Conservation (phyloP, 2,888 invertebrate species). For the Eubasilissa splendida region DNA sequence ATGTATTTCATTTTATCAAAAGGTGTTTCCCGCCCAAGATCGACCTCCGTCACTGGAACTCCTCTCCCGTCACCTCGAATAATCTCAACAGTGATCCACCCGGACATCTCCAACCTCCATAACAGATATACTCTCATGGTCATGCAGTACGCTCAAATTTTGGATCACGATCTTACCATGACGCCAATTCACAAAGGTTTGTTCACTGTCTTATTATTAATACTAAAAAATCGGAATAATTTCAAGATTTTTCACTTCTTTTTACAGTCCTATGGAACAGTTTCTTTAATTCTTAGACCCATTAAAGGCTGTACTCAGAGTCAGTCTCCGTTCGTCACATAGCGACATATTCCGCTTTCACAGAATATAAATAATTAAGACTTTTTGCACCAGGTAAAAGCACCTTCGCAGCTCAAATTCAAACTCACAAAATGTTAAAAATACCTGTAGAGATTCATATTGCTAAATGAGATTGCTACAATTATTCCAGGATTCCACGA, state of each 20-base stretch:
- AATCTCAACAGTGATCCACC: slow-evolving; percentile 91
- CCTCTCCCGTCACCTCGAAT: slow-evolving; percentile 89
- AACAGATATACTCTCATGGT: slow-evolving; percentile 91
- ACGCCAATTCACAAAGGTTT: slow-evolving; percentile 91
- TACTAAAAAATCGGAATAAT: too few relatives aligned
- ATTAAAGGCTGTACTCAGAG: too few relatives aligned
- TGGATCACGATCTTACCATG: slow-evolving; percentile 96
- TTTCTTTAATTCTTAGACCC: too few relatives aligned
- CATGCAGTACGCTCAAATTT: slow-evolving; percentile 96
- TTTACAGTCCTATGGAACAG: too few relatives aligned
- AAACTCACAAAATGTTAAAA: too few relatives aligned
- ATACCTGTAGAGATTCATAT: too few relatives aligned
- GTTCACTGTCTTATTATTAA: background rate
- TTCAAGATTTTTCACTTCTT: too few relatives aligned
- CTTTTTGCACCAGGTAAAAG: too few relatives aligned
- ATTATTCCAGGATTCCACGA: slow-evolving; percentile 81
- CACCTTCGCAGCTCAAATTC: too few relatives aligned
- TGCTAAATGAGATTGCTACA: background rate
- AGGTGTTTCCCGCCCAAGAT: slow-evolving; percentile 85
- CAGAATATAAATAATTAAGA: too few relatives aligned
- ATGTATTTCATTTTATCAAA: slow-evolving; percentile 60
- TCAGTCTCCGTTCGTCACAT: too few relatives aligned
- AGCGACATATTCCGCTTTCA: too few relatives aligned
- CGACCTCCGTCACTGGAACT: slow-evolving; percentile 81
- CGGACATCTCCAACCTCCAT: slow-evolving; percentile 92